These are phyloP conservation scores for Lagopus leucura DNA, from an alignment of 2,113 vertebrate genomes.

Conservation along the genomic window DNA sequence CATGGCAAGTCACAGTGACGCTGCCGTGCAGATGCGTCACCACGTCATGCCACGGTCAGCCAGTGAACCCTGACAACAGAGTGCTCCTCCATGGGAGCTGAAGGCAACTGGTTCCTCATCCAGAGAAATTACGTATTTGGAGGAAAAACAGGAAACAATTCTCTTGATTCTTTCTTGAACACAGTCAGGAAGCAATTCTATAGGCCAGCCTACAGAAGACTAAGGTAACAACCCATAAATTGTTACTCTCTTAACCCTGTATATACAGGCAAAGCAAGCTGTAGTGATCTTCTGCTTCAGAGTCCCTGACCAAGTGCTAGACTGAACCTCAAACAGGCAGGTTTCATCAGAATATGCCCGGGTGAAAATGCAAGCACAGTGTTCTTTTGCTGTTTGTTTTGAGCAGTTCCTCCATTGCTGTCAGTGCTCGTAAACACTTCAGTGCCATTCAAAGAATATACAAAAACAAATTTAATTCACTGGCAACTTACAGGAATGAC, in stretches of 20 bases:
- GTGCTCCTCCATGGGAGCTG: neutral
- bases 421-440: conserved; percentile 72
- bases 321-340: neutral
- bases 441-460: conserved; percentile 77
- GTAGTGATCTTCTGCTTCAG: accelerated
- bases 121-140: accelerated
- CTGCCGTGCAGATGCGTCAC: accelerated
- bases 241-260: neutral
- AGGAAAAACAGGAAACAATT: neutral
- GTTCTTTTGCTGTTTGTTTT: neutral
- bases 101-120: neutral
- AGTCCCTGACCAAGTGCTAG: neutral
- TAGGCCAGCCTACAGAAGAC: neutral
- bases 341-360: neutral
- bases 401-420: neutral
- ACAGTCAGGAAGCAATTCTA: neutral
- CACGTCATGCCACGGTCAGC: accelerated
- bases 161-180: neutral
- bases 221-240: neutral
- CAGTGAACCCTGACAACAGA: neutral
- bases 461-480: conserved; percentile 76
- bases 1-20: accelerated
- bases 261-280: neutral
- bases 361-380: neutral
- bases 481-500: conserved; percentile 64